Evolutionary conservation across 2,888 invertebrate species (phyloP).

Genomic region (Nemotelus nigrinus): DNA sequence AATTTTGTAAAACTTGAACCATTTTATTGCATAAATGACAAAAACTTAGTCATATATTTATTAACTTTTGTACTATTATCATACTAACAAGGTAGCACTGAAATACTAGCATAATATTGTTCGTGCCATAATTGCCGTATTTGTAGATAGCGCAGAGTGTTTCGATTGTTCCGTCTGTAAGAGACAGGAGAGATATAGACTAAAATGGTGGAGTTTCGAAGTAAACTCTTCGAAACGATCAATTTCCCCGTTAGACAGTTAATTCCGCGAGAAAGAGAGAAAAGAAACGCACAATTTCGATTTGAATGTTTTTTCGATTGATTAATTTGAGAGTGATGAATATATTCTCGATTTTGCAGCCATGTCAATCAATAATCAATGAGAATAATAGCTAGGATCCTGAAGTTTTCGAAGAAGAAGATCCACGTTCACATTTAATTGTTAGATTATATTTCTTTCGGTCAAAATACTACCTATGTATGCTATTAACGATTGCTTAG

Average conservation of each 20-base stretch:
- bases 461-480: too few relatives aligned
- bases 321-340: slow-evolving; percentile 1
- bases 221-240: background rate
- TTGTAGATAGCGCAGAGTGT: slow-evolving; percentile 42
- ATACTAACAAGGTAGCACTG: slow-evolving; percentile 29
- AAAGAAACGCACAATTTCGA: slow-evolving; percentile 27
- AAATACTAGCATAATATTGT: background rate
- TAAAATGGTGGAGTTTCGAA: background rate
- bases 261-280: too few relatives aligned
- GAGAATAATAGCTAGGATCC: too few relatives aligned
- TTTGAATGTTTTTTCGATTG: slow-evolving; percentile 26
- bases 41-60: too few relatives aligned
- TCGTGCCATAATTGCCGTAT: slow-evolving; percentile 47
- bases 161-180: slow-evolving; percentile 12
- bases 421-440: too few relatives aligned
- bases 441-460: too few relatives aligned
- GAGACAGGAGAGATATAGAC: slow-evolving; percentile 9
- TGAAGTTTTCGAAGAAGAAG: too few relatives aligned
- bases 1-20: too few relatives aligned
- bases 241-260: slow-evolving; percentile 19
- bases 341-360: background rate
- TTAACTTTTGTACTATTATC: too few relatives aligned
- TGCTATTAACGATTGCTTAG: too few relatives aligned
- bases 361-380: too few relatives aligned
- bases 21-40: too few relatives aligned